Evolutionary conservation across 2,888 invertebrate genomes (phyloP).

Genomic region (Macaria notata): DNA sequence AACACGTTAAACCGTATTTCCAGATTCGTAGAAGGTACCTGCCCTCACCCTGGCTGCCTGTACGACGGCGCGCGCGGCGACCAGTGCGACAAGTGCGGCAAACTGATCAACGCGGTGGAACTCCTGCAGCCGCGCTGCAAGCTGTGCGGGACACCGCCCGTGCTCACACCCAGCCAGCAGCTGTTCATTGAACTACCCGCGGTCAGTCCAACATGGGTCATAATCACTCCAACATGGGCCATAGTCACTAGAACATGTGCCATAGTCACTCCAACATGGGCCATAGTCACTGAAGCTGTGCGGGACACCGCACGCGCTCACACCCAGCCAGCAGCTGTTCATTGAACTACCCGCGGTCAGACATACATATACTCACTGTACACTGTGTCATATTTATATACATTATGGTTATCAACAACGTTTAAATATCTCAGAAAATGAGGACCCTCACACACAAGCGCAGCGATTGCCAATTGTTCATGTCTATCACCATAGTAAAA

Average conservation of each 20-base stretch:
- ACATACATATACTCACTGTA: not conserved
- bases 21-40: conserved; percentile 97
- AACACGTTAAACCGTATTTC: too few relatives aligned
- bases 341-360: not conserved
- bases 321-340: not conserved
- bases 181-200: conserved; percentile 97
- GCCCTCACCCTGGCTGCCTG: conserved; percentile 92
- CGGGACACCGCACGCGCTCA: not conserved
- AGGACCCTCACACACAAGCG: too few relatives aligned
- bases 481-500: too few relatives aligned
- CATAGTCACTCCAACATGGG: too few relatives aligned
- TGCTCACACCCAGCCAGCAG: conserved; percentile 91
- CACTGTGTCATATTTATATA: not conserved
- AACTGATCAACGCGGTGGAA: conserved; percentile 96
- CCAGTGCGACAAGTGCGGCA: conserved; percentile 99
- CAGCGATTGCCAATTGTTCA: too few relatives aligned
- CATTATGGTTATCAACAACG: too few relatives aligned
- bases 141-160: conserved; percentile 87
- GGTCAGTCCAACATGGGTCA: conserved; percentile 66
- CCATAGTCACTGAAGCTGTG: too few relatives aligned
- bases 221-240: too few relatives aligned
- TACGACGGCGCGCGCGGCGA: conserved; percentile 98
- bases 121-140: conserved; percentile 94
- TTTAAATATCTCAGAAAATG: too few relatives aligned
- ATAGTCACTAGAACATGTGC: not conserved